Base-by-base conservation (phyloP, 2,888 invertebrate genomes). In the Parnassius mnemosyne region DNA sequence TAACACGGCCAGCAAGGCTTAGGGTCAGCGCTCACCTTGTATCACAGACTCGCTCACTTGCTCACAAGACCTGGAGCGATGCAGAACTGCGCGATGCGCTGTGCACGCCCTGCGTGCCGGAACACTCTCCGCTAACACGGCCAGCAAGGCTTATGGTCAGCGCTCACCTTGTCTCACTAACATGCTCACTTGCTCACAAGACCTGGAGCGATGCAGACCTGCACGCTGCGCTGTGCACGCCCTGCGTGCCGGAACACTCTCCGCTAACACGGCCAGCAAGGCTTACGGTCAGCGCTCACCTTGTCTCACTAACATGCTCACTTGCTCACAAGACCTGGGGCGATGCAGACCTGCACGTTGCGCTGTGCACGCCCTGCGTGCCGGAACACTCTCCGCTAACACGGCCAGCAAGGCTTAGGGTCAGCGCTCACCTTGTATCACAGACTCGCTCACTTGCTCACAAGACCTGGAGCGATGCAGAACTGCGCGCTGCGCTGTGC, bases 351-450 rank as follows among this genome's bases (percentile, higher is more conserved):
- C 88, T 97, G 65, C 95, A 96, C 70, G 95, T 93, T 63, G 97
- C 97, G 0, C 89, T 97, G 69, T n/a, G n/a, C 96, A 96, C 74
- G 97, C 97, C 10, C 83, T 97, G 43, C 89, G 97, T 58, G 96
- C 96, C 12, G 97, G 97, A 10, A 95, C 96, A 63, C 96, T 97
- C 76, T 97, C 97, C 12, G 97, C 97, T 25, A 97, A 97, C 81
- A 97, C 97, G 88, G 97, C 97, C 60, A 97, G 97, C 77, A 97
- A 97, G 85, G 97, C 97, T 56, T 97, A 96, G 78, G 96, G 94
- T 94, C 13, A 34, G 34, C 34, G 34, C 34, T 34, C 34, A 34
- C 34, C 7, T 34, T 5, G 52, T 46, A n/a, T n/a, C n/a, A n/a
- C n/a, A n/a, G n/a, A n/a, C n/a, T n/a, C n/a, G n/a, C n/a, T n/a